Evolutionary conservation across 2,797 vertebrate genomes (phyloP).

Genomic region (Botia almorhae): DNA sequence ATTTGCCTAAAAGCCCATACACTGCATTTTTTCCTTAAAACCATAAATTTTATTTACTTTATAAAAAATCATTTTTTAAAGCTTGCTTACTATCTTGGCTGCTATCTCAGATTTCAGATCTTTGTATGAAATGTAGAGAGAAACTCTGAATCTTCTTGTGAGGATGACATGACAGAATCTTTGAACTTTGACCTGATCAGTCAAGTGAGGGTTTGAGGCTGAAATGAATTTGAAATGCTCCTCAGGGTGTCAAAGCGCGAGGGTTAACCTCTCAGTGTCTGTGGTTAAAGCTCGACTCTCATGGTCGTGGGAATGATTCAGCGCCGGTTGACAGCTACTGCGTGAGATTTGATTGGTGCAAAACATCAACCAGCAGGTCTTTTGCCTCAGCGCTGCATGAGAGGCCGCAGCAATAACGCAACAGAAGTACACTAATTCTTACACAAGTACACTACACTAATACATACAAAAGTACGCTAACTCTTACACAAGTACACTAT

Average conservation of each 20-base stretch:
- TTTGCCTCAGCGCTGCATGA: constrained; percentile 35
- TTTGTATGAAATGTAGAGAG: neutral
- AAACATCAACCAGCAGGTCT: constrained; percentile 41
- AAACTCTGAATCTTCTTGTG: constrained; percentile 34
- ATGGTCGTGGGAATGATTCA: constrained; percentile 78
- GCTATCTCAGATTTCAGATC: neutral
- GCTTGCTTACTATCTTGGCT: too few relatives aligned
- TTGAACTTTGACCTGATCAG: constrained; percentile 71
- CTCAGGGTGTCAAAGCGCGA: constrained; percentile 66
- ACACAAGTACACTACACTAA: neutral
- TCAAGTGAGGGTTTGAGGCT: constrained; percentile 44
- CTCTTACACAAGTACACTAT: neutral
- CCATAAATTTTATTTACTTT: too few relatives aligned
- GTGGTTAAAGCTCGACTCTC: constrained; percentile 71
- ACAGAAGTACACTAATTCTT: too few relatives aligned
- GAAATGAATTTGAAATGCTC: constrained; percentile 71
- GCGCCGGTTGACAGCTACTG: constrained; percentile 49
- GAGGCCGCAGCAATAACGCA: constrained; percentile 32
- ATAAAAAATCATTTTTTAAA: too few relatives aligned
- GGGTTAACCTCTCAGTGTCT: constrained; percentile 78
- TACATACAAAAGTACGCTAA: too few relatives aligned
- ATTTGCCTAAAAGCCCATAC: too few relatives aligned
- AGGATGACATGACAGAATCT: constrained; percentile 54
- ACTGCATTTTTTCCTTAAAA: too few relatives aligned
- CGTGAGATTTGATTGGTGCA: constrained; percentile 49